Evolutionary conservation across 2,113 vertebrate genomes (phyloP), one percentile per base, ranked within the genome.

Genomic region (Sarotherodon lohbergeri): DNA sequence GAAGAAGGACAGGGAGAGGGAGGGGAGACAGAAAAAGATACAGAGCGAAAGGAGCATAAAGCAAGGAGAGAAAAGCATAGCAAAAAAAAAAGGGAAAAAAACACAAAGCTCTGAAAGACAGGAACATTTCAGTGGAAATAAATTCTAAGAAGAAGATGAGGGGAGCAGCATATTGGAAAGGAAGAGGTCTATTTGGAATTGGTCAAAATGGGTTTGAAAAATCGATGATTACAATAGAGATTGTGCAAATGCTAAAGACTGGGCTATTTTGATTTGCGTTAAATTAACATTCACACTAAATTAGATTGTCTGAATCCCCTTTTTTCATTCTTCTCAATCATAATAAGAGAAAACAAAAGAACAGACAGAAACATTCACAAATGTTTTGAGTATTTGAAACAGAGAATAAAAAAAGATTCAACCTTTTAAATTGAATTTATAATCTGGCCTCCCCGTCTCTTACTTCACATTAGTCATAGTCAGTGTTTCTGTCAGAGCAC

Each of bases 11-110:
- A 61, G 93, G 91, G 61, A 87, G 92, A 92, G 91, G 93, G 93
- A 95, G 94, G 89, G 88, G 93, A 92, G 94, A 92, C 66, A 89
- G 87, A 93, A 94, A 95, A 94, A 95, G 92, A 95, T 91, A 95
- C 90, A 81, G 91, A 95, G 90, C 81, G 83, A 83, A 83, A 89
- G 89, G 86, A 93, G 88, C 90, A 93, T 89, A 92, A 94, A 94
- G 89, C 89, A 91, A 86, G 48, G 86, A 89, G 91, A 91, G 90
- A 91, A 87, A 92, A 91, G 86, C 78, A 76, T 9, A 48, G 68
- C 68, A 92, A 43, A 56, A 84, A 83, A 81, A 71, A 78, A 36
- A 83, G 43, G 4, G 59, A 73, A 87, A 83, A 85, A 73, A 19
- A 84, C 73, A 89, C 88, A 92, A 91, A 90, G 89, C 93, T 90